Conservation (phyloP, 2,113 vertebrate genomes). For the Neotoma lepida region DNA sequence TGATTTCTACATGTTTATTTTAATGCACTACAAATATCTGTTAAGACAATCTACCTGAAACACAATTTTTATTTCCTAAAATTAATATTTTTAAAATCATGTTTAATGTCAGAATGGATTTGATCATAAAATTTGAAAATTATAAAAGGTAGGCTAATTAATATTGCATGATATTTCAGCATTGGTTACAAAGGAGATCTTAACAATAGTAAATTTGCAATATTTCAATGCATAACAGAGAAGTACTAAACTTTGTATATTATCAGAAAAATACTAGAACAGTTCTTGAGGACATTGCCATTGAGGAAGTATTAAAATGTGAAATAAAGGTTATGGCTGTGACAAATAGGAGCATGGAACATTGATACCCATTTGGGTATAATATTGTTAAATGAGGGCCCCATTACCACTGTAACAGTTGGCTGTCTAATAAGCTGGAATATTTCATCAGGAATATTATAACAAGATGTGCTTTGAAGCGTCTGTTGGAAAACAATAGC, state of each 20-base stretch:
- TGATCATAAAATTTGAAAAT: neutral
- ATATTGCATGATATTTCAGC: neutral
- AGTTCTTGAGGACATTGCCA: constrained; percentile 21
- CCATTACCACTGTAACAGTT: constrained; percentile 57
- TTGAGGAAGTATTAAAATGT: constrained; percentile 61
- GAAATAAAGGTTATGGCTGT: constrained; percentile 70
- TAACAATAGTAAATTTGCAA: neutral
- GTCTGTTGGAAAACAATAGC: constrained; percentile 65
- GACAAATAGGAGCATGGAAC: constrained; percentile 36
- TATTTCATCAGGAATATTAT: constrained; percentile 74
- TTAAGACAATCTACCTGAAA: neutral
- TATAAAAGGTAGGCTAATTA: neutral
- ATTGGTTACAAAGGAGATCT: neutral
- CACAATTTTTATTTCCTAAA: neutral
- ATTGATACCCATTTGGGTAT: constrained; percentile 62
- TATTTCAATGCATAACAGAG: neutral
- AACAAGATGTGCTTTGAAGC: constrained; percentile 67
- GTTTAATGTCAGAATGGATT: neutral
- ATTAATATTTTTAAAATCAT: neutral
- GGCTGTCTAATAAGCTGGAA: constrained; percentile 70
- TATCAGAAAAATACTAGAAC: neutral
- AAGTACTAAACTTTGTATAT: constrained; percentile 6
- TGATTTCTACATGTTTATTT: neutral
- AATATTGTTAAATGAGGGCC: constrained; percentile 68
- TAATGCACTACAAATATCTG: neutral